Percentiles rank a stretch among this genome's conserved stretches.
Evolutionary conservation across 2,113 vertebrate species (phyloP).

Genomic region (Elephantulus edwardii): DNA sequence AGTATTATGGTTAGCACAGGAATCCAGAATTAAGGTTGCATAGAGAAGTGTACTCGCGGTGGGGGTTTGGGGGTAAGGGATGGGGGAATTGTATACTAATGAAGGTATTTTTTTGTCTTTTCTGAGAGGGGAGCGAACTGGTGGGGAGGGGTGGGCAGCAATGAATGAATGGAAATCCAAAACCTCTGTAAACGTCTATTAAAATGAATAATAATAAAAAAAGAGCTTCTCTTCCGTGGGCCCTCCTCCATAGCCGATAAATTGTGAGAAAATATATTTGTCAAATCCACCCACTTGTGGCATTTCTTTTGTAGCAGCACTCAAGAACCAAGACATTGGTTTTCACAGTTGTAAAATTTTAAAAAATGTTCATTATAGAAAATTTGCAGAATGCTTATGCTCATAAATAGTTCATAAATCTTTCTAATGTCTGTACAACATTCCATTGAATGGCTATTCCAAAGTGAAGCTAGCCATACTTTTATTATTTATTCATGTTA

Average conservation of each 20-base stretch:
- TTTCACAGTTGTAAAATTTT: neutral
- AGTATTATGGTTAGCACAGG: too few species aligned
- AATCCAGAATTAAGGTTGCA: too few species aligned
- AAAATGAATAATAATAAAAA: too few species aligned
- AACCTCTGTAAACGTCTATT: too few species aligned
- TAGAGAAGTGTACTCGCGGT: too few species aligned
- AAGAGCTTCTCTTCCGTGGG: too few species aligned
- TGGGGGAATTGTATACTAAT: too few species aligned
- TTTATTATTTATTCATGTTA: neutral
- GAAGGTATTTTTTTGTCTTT: too few species aligned
- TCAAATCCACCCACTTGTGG: neutral
- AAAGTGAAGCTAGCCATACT: neutral
- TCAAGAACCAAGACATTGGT: neutral
- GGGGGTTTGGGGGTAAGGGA: too few species aligned
- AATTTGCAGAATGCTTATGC: neutral
- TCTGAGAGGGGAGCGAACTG: too few species aligned
- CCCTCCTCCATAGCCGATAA: neutral
- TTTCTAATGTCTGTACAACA: neutral
- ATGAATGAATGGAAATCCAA: too few species aligned
- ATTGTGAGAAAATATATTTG: neutral
- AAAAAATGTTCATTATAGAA: neutral
- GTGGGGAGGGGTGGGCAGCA: too few species aligned
- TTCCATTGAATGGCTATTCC: neutral
- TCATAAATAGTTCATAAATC: neutral
- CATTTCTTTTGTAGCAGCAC: neutral